A percentile compares a stretch with the other conserved stretches of the same genome.
phyloP scores from a whole-genome alignment of 1,140 invertebrate species.

The Helicoverpa zea region DNA sequence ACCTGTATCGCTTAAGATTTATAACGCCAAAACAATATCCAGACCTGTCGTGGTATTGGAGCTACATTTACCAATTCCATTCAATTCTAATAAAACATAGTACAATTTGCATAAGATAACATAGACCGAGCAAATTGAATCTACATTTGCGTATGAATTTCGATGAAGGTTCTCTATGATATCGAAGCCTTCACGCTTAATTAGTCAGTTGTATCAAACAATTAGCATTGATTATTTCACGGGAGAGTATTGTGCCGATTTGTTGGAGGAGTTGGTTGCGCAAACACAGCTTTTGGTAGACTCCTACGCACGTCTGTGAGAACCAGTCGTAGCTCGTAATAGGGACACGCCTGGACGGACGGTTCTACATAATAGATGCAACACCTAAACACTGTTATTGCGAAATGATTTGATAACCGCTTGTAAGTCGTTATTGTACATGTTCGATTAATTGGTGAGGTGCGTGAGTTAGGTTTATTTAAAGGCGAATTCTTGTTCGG shows the following conservation, averaged over 20 bases:
- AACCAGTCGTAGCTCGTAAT: constrained; percentile 55
- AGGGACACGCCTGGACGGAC: constrained; percentile 59
- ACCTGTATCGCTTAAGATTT: not conserved
- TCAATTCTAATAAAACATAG: not conserved
- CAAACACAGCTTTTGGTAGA: constrained; percentile 49
- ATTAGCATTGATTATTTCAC: constrained; percentile 66
- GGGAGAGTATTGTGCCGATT: constrained; percentile 54
- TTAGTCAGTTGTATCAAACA: constrained; percentile 70
- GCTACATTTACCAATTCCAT: not conserved
- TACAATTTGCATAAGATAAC: not conserved
- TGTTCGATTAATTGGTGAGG: constrained; percentile 26
- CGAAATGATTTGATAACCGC: constrained; percentile 51
- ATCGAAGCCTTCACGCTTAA: constrained; percentile 73
- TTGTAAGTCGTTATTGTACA: constrained; percentile 8
- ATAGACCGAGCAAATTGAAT: too few relatives aligned
- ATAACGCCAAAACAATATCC: not conserved
- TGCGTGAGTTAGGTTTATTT: constrained; percentile 24
- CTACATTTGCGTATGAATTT: constrained; percentile 35
- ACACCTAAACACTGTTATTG: constrained; percentile 58
- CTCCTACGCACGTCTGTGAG: constrained; percentile 26
- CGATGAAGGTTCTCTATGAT: constrained; percentile 42
- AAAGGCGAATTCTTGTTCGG: not conserved
- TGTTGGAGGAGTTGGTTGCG: constrained; percentile 52
- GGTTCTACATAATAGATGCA: constrained; percentile 42
- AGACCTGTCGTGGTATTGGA: not conserved